Evolutionary conservation across 2,113 vertebrate species (phyloP).

Genomic region (Alligator sinensis): DNA sequence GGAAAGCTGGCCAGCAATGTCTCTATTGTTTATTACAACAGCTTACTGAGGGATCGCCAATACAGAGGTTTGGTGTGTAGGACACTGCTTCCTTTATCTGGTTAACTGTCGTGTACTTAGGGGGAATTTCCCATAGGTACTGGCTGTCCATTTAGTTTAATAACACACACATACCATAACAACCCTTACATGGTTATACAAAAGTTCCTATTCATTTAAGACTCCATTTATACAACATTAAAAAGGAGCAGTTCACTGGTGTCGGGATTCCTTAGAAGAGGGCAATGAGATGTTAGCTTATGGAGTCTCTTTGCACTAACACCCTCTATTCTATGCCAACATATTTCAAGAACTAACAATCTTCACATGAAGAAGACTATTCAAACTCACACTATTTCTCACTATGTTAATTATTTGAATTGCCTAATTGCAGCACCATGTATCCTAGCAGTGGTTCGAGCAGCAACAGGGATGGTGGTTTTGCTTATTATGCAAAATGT

Average conservation of each 20-base stretch:
- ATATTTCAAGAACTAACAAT: background rate
- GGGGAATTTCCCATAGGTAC: background rate
- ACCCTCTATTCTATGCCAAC: background rate
- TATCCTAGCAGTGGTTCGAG: background rate
- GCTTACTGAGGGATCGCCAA: background rate
- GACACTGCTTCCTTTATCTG: slow-evolving; percentile 66
- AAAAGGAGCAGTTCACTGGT: background rate
- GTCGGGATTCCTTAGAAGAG: background rate
- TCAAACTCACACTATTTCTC: background rate
- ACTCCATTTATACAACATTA: background rate
- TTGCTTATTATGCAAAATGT: background rate
- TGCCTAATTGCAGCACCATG: background rate
- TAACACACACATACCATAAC: background rate
- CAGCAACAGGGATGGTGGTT: background rate
- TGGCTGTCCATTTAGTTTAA: slow-evolving; percentile 26
- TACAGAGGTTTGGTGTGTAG: slow-evolving; percentile 20
- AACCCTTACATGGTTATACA: background rate
- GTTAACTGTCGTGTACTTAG: background rate
- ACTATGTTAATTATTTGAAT: background rate
- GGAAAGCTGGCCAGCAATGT: rapidly evolving
- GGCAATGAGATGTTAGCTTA: background rate
- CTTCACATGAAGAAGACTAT: background rate
- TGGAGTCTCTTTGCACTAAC: background rate
- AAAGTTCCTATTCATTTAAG: background rate
- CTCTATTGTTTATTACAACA: slow-evolving; percentile 7